Percentiles rank a stretch among this genome's conserved stretches.
phyloP scores from a whole-genome alignment of 2,113 vertebrate genomes.

The Pelecanus crispus region DNA sequence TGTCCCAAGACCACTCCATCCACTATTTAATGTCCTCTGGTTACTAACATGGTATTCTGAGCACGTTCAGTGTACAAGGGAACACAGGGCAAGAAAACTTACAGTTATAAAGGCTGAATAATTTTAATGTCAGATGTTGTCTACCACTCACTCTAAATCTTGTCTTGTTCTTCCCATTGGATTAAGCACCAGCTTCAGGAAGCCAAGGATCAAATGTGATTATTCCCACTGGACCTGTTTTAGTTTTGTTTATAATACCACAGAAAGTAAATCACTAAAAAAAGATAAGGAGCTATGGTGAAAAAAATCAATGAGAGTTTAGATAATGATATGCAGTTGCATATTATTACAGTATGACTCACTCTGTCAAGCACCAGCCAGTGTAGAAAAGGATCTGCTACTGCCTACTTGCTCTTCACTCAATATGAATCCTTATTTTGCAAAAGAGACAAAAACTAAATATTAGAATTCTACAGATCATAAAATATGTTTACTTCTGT shows the following conservation, averaged over 20 bases:
- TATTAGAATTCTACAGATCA: background rate
- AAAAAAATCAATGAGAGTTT: background rate
- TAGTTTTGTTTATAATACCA: background rate
- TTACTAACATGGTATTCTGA: background rate
- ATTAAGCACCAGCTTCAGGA: background rate
- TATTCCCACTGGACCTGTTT: background rate
- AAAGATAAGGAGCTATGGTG: background rate
- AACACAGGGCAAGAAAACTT: background rate
- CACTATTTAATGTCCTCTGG: background rate
- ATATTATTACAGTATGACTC: conserved; percentile 29
- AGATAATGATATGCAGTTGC: background rate
- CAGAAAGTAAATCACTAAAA: background rate
- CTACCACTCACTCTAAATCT: background rate
- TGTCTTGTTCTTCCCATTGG: background rate
- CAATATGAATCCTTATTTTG: background rate
- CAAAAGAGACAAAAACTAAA: background rate
- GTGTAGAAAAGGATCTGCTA: conserved; percentile 2
- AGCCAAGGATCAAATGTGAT: background rate
- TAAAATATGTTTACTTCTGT: background rate
- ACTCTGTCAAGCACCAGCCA: conserved; percentile 21
- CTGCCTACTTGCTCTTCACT: conserved; percentile 27
- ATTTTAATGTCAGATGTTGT: background rate
- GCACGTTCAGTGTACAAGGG: background rate
- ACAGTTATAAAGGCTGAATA: background rate
- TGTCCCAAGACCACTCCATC: background rate